Percentiles rank a stretch among this genome's conserved stretches.
Evolutionary conservation across 2,797 vertebrate genomes (phyloP).

Genomic region (Podarcis siculus): DNA sequence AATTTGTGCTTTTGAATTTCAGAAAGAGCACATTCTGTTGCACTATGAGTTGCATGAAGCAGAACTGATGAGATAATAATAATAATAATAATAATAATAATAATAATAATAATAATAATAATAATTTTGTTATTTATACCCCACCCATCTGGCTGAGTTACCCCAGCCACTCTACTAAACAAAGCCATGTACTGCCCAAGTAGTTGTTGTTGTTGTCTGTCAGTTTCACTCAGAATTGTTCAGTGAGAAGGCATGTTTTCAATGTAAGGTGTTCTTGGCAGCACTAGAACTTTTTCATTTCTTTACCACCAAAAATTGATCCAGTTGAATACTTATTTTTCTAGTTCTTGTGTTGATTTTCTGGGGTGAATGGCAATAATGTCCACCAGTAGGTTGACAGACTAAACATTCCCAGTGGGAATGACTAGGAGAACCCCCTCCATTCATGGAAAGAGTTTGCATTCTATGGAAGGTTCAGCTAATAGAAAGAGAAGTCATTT

Average conservation of each 20-base stretch:
- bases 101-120: too few species aligned
- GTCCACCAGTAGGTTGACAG: background rate
- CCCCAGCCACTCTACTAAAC: background rate
- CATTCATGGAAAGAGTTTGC: background rate
- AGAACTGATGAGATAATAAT: too few species aligned
- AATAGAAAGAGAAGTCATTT: background rate
- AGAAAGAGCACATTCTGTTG: background rate
- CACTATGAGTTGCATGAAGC: background rate
- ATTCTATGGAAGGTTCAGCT: background rate
- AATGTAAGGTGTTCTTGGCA: background rate
- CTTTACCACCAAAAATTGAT: background rate
- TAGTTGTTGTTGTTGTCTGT: background rate
- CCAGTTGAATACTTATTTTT: background rate
- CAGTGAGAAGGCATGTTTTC: background rate
- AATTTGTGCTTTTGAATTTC: constrained; percentile 21
- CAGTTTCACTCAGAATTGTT: background rate
- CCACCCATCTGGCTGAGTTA: too few species aligned
- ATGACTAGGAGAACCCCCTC: background rate
- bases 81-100: too few species aligned
- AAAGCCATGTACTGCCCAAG: background rate
- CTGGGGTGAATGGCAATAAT: background rate
- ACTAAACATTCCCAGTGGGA: background rate
- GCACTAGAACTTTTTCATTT: too few species aligned
- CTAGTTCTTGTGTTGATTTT: background rate
- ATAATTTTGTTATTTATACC: too few species aligned